A percentile compares a stretch with the other conserved stretches of the same genome.
These are phyloP conservation scores for Plutomurus gul DNA, from an alignment of 1,140 invertebrate genomes.

Conservation along the genomic window DNA sequence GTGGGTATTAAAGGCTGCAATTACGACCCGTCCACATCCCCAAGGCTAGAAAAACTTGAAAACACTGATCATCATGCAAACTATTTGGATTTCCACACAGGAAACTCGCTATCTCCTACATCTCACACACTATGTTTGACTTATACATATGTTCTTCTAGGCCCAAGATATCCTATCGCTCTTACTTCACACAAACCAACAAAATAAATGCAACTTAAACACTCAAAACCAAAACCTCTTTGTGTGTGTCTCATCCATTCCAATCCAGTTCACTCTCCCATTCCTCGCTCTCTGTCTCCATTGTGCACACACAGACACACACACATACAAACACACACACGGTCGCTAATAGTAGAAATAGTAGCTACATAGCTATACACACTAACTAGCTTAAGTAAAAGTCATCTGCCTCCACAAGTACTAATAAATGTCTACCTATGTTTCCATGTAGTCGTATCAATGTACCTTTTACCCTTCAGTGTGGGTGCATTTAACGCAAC, in stretches of 20 bases:
- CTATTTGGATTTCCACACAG: conserved; percentile 48
- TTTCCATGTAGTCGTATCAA: not conserved
- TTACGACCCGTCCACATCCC: conserved; percentile 49
- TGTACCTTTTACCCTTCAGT: not conserved
- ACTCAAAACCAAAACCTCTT: conserved; percentile 5
- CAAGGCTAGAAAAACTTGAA: conserved; percentile 49
- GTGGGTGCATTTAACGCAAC: not conserved
- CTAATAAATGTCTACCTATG: not conserved
- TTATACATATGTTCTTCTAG: conserved; percentile 36
- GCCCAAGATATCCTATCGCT: conserved; percentile 10
- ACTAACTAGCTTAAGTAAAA: no score
- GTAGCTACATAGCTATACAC: no score
- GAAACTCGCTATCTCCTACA: conserved; percentile 44
- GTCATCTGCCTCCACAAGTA: no score
- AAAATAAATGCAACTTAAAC: conserved; percentile 5
- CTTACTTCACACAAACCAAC: not conserved
- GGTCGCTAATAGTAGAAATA: no score
- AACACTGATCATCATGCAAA: conserved; percentile 45
- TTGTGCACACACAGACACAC: no score
- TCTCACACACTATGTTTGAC: conserved; percentile 47
- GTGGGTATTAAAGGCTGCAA: conserved; percentile 52
- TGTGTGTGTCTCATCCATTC: conserved; percentile 8
- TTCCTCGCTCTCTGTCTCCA: not conserved
- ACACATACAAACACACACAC: no score
- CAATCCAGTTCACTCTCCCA: not conserved